Percentiles rank a stretch among this genome's conserved stretches.
Evolutionary conservation across 2,888 invertebrate genomes (phyloP).

Genomic region (Margaritifera margaritifera): DNA sequence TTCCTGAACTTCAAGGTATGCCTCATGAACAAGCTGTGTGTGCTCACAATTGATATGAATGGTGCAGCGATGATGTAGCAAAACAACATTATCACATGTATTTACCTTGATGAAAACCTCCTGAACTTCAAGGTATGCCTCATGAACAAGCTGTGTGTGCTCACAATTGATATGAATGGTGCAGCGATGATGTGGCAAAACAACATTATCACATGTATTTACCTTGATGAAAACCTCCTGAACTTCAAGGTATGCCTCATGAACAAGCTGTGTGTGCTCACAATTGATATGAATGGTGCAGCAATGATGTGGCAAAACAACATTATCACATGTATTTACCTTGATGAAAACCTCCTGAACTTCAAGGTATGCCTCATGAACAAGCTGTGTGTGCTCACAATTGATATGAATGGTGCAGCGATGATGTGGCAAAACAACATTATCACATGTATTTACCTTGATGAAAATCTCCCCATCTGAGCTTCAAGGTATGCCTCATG

Average conservation of each 20-base stretch:
- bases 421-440: no score
- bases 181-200: not conserved
- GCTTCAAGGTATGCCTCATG: constrained; percentile 73
- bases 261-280: no score
- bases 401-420: no score
- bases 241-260: constrained; percentile 73
- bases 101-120: constrained; percentile 21
- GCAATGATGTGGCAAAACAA: constrained; percentile 75
- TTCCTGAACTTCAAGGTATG: no score
- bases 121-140: constrained; percentile 72
- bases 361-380: constrained; percentile 53
- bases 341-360: constrained; percentile 69
- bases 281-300: constrained; percentile 77
- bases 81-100: no score
- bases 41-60: no score
- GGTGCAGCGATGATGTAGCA: constrained; percentile 76
- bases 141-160: constrained; percentile 70
- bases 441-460: constrained; percentile 47
- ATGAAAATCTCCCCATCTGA: constrained; percentile 64
- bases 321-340: constrained; percentile 55
- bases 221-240: constrained; percentile 67
- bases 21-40: no score
- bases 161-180: constrained; percentile 76
- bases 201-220: constrained; percentile 6
- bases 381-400: no score